Conservation (phyloP, 2,797 vertebrate species). For the Melanotaenia maccullochi region DNA sequence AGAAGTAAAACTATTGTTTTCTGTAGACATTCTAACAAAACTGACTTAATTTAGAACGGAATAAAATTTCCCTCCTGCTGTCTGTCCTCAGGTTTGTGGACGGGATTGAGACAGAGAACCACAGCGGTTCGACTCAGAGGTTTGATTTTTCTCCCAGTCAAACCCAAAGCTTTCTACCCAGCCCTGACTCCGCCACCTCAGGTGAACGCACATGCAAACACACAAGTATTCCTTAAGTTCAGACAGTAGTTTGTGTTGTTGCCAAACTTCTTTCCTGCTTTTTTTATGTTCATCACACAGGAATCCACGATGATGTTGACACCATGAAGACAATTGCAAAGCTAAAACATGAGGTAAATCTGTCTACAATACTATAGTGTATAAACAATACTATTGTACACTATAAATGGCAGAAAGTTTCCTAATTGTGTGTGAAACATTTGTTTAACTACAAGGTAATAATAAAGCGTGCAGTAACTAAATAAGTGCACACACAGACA, state of each 20-base stretch:
- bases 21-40: neutral
- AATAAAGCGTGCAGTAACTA: too few species aligned
- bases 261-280: neutral
- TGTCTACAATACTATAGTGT: neutral
- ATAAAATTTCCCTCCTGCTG: neutral
- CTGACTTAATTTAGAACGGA: neutral
- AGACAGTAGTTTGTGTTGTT: neutral
- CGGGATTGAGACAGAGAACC: conserved; percentile 81
- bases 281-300: conserved; percentile 34
- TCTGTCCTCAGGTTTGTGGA: conserved; percentile 79
- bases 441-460: neutral
- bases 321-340: conserved; percentile 66
- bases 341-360: conserved; percentile 69
- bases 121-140: conserved; percentile 54
- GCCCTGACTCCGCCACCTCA: conserved; percentile 42
- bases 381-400: neutral
- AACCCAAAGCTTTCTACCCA: conserved; percentile 50
- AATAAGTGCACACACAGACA: neutral
- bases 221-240: neutral
- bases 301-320: conserved; percentile 30
- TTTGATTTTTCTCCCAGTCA: conserved; percentile 80
- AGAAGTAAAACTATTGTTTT: neutral
- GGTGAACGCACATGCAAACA: conserved; percentile 29
- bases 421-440: neutral
- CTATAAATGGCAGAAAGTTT: neutral